These are phyloP conservation scores for Gortyna flavago DNA, from an alignment of 2,888 invertebrate genomes.

Conservation along the genomic window DNA sequence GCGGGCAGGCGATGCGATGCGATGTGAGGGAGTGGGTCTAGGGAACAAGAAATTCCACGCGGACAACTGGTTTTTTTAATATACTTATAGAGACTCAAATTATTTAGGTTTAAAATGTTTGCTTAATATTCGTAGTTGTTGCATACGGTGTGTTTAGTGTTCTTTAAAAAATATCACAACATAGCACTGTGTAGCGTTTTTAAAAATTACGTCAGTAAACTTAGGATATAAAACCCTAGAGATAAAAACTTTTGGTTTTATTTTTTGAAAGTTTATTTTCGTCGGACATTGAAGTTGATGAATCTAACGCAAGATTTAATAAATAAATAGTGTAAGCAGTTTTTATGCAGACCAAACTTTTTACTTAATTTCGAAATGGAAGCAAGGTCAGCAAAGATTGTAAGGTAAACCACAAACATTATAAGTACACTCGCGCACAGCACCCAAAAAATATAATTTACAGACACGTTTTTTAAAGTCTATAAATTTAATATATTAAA, in stretches of 20 bases:
- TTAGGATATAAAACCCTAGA: background rate
- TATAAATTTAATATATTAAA: slow-evolving; percentile 49
- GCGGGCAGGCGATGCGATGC: no score
- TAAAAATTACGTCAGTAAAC: background rate
- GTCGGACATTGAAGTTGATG: background rate
- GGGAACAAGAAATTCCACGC: no score
- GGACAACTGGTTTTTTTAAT: background rate
- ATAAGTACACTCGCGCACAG: slow-evolving; percentile 34
- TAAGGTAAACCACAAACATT: slow-evolving; percentile 8
- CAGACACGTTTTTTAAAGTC: slow-evolving; percentile 43
- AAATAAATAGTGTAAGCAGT: background rate
- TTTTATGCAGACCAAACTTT: background rate
- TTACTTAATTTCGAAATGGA: background rate
- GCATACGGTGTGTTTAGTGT: background rate
- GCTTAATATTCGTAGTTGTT: background rate
- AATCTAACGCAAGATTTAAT: background rate
- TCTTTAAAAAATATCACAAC: background rate
- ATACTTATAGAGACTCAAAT: background rate
- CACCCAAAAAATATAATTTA: slow-evolving; percentile 47
- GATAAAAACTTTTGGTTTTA: background rate
- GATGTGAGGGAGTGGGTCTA: no score
- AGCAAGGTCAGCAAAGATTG: slow-evolving; percentile 6
- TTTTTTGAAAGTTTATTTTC: background rate
- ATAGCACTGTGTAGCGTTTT: background rate
- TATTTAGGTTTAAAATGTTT: background rate